Evolutionary conservation across 2,888 invertebrate species (phyloP).

Genomic region (Drosophila incognita): DNA sequence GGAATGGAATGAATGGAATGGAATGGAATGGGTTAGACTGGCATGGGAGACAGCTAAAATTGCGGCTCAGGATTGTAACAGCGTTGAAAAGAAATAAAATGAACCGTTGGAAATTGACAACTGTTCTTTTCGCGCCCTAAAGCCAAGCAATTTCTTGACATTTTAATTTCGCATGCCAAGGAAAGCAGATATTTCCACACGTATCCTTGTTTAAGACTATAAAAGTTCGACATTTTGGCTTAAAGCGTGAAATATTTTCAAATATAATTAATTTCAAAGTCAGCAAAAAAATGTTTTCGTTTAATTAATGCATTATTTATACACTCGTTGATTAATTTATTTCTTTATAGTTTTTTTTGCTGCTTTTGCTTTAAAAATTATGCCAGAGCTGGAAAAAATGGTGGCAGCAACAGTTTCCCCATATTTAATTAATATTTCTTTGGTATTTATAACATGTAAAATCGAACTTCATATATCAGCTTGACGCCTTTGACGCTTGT

Average conservation of each 20-base stretch:
- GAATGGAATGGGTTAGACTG: not conserved
- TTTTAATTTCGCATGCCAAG: slow-evolving; percentile 22
- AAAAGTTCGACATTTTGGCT: not conserved
- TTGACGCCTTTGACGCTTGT: slow-evolving; percentile 20
- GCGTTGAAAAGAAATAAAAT: slow-evolving; percentile 10
- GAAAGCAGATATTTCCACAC: not conserved
- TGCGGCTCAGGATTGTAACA: slow-evolving; percentile 39
- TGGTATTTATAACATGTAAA: slow-evolving; percentile 49
- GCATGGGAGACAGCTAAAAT: not conserved
- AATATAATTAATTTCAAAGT: not conserved
- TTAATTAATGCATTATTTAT: slow-evolving; percentile 33
- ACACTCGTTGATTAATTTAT: slow-evolving; percentile 3
- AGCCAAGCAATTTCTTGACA: slow-evolving; percentile 11
- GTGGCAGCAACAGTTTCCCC: slow-evolving; percentile 13
- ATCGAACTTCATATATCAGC: slow-evolving; percentile 63
- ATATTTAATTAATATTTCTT: slow-evolving; percentile 42
- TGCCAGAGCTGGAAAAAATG: slow-evolving; percentile 19
- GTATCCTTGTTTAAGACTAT: not conserved
- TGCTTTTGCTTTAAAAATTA: slow-evolving; percentile 2
- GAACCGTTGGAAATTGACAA: slow-evolving; percentile 41
- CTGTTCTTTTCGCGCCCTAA: slow-evolving; percentile 30
- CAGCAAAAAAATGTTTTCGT: slow-evolving; percentile 5
- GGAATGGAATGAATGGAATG: slow-evolving; percentile 1
- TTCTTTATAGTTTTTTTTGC: not conserved
- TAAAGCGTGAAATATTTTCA: not conserved